Base-by-base conservation (phyloP, 2,797 vertebrate genomes). In the Spondyliosoma cantharus region DNA sequence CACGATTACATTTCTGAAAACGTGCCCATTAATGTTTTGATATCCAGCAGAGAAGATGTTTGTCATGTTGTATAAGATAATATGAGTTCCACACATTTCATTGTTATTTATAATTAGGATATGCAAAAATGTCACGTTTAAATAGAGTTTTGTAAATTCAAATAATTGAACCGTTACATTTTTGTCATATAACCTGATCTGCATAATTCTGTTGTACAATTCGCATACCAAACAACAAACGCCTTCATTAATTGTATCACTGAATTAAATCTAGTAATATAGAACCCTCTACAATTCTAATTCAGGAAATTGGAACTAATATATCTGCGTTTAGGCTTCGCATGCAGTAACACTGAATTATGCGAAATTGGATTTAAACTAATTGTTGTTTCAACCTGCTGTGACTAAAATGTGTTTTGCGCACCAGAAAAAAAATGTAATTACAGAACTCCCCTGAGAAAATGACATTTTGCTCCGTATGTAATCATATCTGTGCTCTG, bases 401-500 rank as follows among this genome's bases (percentile, higher is more conserved):
- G 74, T 72, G 80, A 74, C 70, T 82, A 42, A 85, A 84, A 80
- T 77, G 74, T 80, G 71, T 74, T 37, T 78, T 65, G 8, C 65
- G 48, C 74, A 61, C 77, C 57, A 68, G 32, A 32, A 62, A 71
- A 71, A 81, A 78, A 87, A 90, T 87, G 42, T 13, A 89, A 94
- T 94, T 87, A 87, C 24, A 46, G 48, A 22, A 22, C 54, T 89
- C 86, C 84, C 64, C 53, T 48, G 58, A 81, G 89, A 85, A 87
- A 81, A 89, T 78, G 4, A 76, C 49, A 62, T 89, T 76, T 86
- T 79, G 71, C 56, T 76, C 76, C 19, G 3, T 17, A 29, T 71
- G 56, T 77, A 87, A 93, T 92, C 82, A 78, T 74, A 91, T 84
- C 57, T 83, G 67, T 85, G 92, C 77, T 24, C 65, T 63, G 82